Evolutionary conservation across 2,113 vertebrate species (phyloP).

Genomic region (Sula dactylatra): DNA sequence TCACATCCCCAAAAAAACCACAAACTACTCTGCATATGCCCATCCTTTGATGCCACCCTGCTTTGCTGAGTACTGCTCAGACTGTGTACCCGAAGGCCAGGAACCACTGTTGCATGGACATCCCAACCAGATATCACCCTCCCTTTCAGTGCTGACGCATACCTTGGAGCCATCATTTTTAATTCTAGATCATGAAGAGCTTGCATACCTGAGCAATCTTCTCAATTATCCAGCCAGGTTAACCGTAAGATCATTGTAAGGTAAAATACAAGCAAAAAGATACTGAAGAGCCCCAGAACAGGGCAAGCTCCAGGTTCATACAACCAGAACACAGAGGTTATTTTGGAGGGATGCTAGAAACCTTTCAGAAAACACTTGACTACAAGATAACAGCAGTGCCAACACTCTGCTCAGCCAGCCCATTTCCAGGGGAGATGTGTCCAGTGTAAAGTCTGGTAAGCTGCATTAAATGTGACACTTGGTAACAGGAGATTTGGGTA

Average conservation of each 20-base stretch:
- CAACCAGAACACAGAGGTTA: rapidly evolving
- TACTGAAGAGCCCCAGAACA: not conserved
- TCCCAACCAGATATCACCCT: not conserved
- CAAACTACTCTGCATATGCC: not conserved
- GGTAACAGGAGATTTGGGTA: not conserved
- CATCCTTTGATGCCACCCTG: not conserved
- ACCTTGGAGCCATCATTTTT: not conserved
- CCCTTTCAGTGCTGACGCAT: not conserved
- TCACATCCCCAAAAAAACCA: not conserved
- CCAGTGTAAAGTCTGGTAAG: not conserved
- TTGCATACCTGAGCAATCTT: not conserved
- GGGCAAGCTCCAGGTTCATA: not conserved
- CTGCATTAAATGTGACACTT: not conserved
- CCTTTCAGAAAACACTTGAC: not conserved
- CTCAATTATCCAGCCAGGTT: not conserved
- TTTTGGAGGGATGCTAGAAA: not conserved
- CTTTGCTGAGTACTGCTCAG: not conserved
- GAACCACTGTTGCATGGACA: not conserved
- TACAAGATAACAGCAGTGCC: not conserved
- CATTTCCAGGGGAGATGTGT: not conserved
- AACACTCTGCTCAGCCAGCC: not conserved
- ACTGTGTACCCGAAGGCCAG: not conserved
- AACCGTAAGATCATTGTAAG: not conserved
- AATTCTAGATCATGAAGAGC: not conserved
- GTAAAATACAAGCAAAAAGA: not conserved